Percentiles rank a stretch among this genome's conserved stretches.
Evolutionary conservation across 2,888 invertebrate species (phyloP).

Genomic region (Embidobia sp.): DNA sequence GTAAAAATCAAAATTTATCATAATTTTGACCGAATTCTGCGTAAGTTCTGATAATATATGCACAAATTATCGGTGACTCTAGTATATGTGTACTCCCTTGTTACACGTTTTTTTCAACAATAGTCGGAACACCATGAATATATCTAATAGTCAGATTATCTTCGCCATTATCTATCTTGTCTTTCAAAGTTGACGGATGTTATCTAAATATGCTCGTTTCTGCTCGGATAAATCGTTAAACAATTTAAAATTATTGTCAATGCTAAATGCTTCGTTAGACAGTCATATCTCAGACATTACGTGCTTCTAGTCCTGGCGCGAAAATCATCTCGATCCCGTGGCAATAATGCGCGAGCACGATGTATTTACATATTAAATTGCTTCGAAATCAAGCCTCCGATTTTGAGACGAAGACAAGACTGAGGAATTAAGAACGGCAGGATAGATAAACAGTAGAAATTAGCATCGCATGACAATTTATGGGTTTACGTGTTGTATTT

Average conservation of each 20-base stretch:
- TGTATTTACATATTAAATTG: conserved; percentile 71
- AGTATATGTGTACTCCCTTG: too few species aligned
- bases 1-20: too few species aligned
- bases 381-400: conserved; percentile 63
- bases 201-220: too few species aligned
- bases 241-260: conserved; percentile 71
- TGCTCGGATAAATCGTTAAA: too few species aligned
- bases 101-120: too few species aligned
- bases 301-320: conserved; percentile 47
- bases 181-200: too few species aligned
- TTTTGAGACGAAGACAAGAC: conserved; percentile 57
- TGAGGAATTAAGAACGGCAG: conserved; percentile 46
- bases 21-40: too few species aligned
- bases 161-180: too few species aligned
- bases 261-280: conserved; percentile 71
- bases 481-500: conserved; percentile 51
- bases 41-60: too few species aligned
- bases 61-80: too few species aligned
- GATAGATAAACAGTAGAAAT: conserved; percentile 62
- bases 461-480: conserved; percentile 58
- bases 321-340: conserved; percentile 59
- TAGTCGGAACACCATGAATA: too few species aligned
- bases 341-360: conserved; percentile 57
- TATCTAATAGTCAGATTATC: too few species aligned
- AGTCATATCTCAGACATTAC: conserved; percentile 68